These are phyloP conservation scores for Brassicogethes aeneus DNA, from an alignment of 2,888 invertebrate genomes.

Conservation along the genomic window DNA sequence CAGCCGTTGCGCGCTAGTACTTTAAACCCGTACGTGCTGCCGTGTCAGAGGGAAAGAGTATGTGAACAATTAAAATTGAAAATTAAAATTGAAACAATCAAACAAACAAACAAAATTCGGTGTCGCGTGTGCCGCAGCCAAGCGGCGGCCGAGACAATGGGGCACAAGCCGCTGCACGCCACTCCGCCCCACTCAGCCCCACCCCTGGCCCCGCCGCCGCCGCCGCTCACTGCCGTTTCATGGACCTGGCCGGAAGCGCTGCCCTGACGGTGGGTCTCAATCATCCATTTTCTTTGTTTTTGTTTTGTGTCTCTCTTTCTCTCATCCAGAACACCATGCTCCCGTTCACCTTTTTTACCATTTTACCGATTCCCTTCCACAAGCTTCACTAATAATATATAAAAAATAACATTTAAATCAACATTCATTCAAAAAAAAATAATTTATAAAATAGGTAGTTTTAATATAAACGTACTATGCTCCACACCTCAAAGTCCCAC, in stretches of 20 bases:
- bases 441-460: too few relatives aligned
- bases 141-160: conserved; percentile 26
- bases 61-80: conserved; percentile 2
- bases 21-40: conserved; percentile 5
- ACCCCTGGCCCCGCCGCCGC: conserved; percentile 28
- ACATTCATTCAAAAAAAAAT: too few relatives aligned
- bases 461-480: too few relatives aligned
- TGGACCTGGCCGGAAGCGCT: conserved; percentile 40
- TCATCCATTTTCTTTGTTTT: conserved; percentile 9
- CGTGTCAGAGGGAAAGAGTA: not conserved
- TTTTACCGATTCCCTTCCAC: too few relatives aligned
- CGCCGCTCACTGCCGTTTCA: conserved; percentile 35
- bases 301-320: conserved; percentile 9
- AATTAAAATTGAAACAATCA: not conserved
- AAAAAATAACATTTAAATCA: too few relatives aligned
- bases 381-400: too few relatives aligned
- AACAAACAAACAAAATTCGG: conserved; percentile 21
- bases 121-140: conserved; percentile 30
- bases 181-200: conserved; percentile 28
- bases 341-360: too few relatives aligned
- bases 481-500: too few relatives aligned
- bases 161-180: conserved; percentile 25
- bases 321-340: too few relatives aligned
- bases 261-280: conserved; percentile 35
- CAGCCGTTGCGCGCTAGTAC: conserved; percentile 35